Evolutionary conservation across 2,113 vertebrate genomes (phyloP), one percentile per base, ranked within the genome.

Genomic region (Amphiprion percula): DNA sequence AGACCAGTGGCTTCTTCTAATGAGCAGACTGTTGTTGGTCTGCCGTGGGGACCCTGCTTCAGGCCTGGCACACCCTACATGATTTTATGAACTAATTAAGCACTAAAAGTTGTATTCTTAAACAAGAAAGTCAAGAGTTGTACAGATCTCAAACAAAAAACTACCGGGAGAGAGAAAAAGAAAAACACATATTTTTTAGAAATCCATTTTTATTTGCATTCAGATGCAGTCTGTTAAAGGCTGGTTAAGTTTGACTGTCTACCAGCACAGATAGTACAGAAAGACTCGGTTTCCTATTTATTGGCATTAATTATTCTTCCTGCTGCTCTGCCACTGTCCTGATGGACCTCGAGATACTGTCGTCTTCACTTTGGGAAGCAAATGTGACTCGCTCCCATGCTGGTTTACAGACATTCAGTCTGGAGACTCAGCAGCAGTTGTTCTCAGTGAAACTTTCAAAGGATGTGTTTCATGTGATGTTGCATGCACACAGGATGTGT

Each of bases 11-110:
- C 82, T 90, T 84, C 21, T 84, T 79, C 82, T 94, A 94, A 94
- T 89, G 88, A 94, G 91, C 89, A 91, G 82, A 85, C 87, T 90
- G 90, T 84, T 84, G 85, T 77, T 74, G 80, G 68, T 86, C 84
- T 66, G 66, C 82, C 55, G 70, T 84, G 65, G 87, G 82, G 88
- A 93, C 80, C 50, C 74, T 70, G 79, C 84, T 76, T 82, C 79
- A 69, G 76, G 67, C 71, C 66, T 59, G 67, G 44, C 23, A 50
- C 74, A 68, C 71, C 75, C 70, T 61, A 30, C 58, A 68, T 82
- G 53, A 79, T 64, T 83, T 86, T 84, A 86, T 62, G 28, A 86
- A 89, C 77, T 82, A 86, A 88, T 90, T 87, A 91, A 79, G 63
- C 56, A 41, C 69, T 77, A 72, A 88, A 90, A 89, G 76, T 86